Evolutionary conservation across 1,140 invertebrate genomes (phyloP).

Genomic region (Scaptomyza hsui): DNA sequence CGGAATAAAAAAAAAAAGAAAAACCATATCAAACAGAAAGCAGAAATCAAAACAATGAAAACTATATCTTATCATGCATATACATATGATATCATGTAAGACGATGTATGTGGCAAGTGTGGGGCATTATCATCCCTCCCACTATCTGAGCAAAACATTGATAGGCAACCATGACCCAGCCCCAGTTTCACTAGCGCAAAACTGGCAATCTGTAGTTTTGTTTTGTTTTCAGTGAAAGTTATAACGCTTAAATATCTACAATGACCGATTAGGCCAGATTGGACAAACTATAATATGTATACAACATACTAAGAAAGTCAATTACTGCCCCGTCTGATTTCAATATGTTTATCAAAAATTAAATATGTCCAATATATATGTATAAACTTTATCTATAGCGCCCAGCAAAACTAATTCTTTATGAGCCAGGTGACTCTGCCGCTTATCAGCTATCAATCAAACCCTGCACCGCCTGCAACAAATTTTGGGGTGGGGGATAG

Average conservation of each 20-base stretch:
- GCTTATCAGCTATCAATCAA: constrained; percentile 68
- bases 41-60: constrained; percentile 46
- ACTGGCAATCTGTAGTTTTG: constrained; percentile 39
- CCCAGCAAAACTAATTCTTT: constrained; percentile 1
- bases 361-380: constrained; percentile 4
- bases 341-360: constrained; percentile 35
- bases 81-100: constrained; percentile 67
- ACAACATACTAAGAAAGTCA: not conserved
- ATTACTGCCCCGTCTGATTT: constrained; percentile 1
- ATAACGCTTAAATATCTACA: constrained; percentile 39
- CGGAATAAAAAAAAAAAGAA: too few species aligned
- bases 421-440: constrained; percentile 27
- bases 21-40: constrained; percentile 23
- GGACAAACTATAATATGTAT: not conserved
- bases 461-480: constrained; percentile 34
- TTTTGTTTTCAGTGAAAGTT: constrained; percentile 38
- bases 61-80: constrained; percentile 68
- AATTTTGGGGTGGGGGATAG: not conserved
- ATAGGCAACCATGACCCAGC: constrained; percentile 67
- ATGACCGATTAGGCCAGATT: constrained; percentile 51
- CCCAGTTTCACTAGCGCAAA: constrained; percentile 24
- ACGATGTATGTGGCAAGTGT: constrained; percentile 34
- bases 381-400: constrained; percentile 13
- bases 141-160: constrained; percentile 63
- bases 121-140: constrained; percentile 58